A percentile compares a stretch with the other conserved stretches of the same genome.
phyloP scores from a whole-genome alignment of 2,888 invertebrate genomes.

The Drosophila ezoana region DNA sequence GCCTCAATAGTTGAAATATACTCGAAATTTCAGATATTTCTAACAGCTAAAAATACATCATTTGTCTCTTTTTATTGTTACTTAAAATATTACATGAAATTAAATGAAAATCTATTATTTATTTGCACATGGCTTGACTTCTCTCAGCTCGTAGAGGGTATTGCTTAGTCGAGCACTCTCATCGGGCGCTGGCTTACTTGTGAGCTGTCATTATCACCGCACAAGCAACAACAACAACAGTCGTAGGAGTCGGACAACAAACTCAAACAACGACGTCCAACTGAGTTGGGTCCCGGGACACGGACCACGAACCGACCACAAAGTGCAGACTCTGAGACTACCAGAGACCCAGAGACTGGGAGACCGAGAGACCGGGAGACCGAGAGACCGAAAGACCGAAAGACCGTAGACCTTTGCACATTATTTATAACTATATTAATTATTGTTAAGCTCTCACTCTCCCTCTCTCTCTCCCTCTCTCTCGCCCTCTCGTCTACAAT shows the following conservation, averaged over 20 bases:
- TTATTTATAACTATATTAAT: slow-evolving; percentile 76
- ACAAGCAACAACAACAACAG: slow-evolving; percentile 14
- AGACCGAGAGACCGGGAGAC: neutral
- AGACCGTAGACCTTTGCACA: slow-evolving; percentile 13
- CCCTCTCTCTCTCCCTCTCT: neutral
- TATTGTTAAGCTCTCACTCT: slow-evolving; percentile 40
- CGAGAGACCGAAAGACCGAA: no score
- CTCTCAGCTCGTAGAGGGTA: neutral
- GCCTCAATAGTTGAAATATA: neutral
- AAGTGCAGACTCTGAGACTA: neutral
- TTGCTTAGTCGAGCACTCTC: neutral
- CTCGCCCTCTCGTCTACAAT: neutral
- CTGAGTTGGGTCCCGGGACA: slow-evolving; percentile 47
- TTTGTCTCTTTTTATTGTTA: no score
- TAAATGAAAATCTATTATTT: no score
- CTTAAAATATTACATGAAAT: no score
- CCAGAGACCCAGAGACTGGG: no score
- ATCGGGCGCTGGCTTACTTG: neutral
- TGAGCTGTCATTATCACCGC: slow-evolving; percentile 17
- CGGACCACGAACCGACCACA: slow-evolving; percentile 13
- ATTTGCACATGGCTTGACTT: neutral
- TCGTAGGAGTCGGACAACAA: slow-evolving; percentile 43
- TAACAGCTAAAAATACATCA: no score
- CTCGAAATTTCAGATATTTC: no score
- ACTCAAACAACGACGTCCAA: slow-evolving; percentile 49